phyloP scores from a whole-genome alignment of 2,888 invertebrate species.

The Nomada goodeniana region DNA sequence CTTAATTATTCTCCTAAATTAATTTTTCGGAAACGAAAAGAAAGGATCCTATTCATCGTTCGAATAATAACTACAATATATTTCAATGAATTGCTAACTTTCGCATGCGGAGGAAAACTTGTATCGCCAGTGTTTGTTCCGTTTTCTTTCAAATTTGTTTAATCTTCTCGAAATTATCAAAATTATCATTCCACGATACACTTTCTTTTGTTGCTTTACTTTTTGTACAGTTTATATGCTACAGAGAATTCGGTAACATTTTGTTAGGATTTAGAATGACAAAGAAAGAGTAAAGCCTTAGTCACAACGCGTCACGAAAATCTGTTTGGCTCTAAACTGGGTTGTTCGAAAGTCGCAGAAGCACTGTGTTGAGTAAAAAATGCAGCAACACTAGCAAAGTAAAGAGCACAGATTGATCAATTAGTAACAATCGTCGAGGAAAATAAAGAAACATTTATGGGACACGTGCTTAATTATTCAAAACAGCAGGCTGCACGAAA shows the following conservation, averaged over 20 bases:
- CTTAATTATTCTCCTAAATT: not conserved
- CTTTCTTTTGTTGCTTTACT: constrained; percentile 9
- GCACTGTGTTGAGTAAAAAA: not conserved
- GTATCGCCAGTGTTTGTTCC: constrained; percentile 23
- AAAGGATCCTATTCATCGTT: constrained; percentile 33
- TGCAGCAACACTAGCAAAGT: not conserved
- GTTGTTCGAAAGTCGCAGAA: not conserved
- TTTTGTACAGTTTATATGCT: constrained; percentile 46
- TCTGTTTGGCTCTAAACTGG: not conserved
- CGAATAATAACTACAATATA: constrained; percentile 52
- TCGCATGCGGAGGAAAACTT: not conserved
- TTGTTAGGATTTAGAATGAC: constrained; percentile 19
- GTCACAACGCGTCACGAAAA: constrained; percentile 43
- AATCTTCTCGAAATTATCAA: constrained; percentile 22
- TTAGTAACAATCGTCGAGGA: not conserved
- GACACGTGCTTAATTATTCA: not conserved
- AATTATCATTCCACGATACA: constrained; percentile 41
- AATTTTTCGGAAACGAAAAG: constrained; percentile 37
- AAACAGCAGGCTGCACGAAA: not conserved
- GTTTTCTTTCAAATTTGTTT: not conserved
- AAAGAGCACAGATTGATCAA: not conserved
- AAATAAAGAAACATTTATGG: not conserved
- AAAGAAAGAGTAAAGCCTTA: constrained; percentile 41
- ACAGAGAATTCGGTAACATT: constrained; percentile 50
- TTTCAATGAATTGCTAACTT: not conserved